Conservation (phyloP, 2,113 vertebrate species). For the Sturnira hondurensis region DNA sequence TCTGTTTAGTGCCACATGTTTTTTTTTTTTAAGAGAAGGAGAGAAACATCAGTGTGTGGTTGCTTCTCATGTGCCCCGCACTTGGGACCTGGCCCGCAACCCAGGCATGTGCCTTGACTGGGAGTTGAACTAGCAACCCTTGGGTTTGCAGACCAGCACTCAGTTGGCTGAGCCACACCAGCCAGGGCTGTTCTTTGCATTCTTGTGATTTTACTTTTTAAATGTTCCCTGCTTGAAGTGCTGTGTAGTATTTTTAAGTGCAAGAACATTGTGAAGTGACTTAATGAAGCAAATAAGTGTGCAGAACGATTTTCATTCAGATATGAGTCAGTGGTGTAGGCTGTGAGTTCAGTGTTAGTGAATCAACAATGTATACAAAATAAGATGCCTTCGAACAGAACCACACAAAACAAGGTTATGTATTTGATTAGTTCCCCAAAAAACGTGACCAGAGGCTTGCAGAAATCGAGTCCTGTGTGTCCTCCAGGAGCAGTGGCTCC, state of each 20-base stretch:
- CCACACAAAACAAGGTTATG: background rate
- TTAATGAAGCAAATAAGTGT: background rate
- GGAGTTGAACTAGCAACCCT: no score
- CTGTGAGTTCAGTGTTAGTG: background rate
- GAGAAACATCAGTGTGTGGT: no score
- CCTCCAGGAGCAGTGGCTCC: background rate
- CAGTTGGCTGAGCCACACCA: no score
- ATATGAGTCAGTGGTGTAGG: background rate
- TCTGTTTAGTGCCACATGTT: background rate
- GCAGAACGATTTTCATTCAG: background rate
- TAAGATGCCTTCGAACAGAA: background rate
- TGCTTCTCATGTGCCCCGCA: no score
- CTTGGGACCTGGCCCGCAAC: no score
- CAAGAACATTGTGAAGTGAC: background rate
- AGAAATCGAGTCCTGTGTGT: background rate
- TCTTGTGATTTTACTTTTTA: background rate
- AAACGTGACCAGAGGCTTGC: background rate
- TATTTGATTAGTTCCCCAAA: background rate
- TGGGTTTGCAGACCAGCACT: no score
- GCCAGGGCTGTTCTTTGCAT: no score
- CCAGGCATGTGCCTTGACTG: no score
- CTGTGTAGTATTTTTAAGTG: background rate
- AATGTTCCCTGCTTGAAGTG: background rate
- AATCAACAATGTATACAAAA: background rate
- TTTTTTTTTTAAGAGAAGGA: background rate